phyloP scores from a whole-genome alignment of 2,888 invertebrate genomes.

The Sphaerophoria rueppellii region DNA sequence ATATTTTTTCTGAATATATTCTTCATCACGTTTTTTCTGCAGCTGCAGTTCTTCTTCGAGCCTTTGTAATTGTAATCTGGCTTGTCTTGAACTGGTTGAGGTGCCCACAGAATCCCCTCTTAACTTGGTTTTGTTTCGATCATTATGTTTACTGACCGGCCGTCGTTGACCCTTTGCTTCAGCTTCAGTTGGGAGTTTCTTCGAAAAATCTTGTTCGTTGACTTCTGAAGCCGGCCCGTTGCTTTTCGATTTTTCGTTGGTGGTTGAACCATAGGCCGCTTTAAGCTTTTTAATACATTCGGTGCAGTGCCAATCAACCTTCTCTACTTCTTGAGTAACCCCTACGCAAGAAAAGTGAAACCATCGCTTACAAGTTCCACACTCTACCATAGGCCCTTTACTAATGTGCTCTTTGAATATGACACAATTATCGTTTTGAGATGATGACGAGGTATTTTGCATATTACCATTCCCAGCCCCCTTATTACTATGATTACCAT shows the following conservation, averaged over 20 bases:
- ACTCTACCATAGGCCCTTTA: constrained; percentile 1
- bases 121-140: not conserved
- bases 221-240: not conserved
- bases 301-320: constrained; percentile 8
- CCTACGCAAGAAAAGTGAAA: constrained; percentile 29
- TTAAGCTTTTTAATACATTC: not conserved
- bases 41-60: constrained; percentile 21
- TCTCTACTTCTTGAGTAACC: not conserved
- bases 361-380: constrained; percentile 6
- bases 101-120: not conserved
- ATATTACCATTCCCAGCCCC: too few relatives aligned
- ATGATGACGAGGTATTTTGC: too few relatives aligned
- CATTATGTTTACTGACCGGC: not conserved
- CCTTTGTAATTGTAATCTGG: constrained; percentile 11
- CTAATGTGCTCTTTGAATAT: not conserved
- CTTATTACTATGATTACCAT: too few relatives aligned
- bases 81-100: not conserved
- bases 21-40: constrained; percentile 8
- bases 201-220: not conserved
- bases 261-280: not conserved
- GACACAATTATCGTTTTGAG: too few relatives aligned
- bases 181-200: not conserved
- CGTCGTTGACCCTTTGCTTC: not conserved
- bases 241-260: not conserved
- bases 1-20: constrained; percentile 29